Conservation (phyloP, 2,113 vertebrate genomes). For the Danionella cerebrum region DNA sequence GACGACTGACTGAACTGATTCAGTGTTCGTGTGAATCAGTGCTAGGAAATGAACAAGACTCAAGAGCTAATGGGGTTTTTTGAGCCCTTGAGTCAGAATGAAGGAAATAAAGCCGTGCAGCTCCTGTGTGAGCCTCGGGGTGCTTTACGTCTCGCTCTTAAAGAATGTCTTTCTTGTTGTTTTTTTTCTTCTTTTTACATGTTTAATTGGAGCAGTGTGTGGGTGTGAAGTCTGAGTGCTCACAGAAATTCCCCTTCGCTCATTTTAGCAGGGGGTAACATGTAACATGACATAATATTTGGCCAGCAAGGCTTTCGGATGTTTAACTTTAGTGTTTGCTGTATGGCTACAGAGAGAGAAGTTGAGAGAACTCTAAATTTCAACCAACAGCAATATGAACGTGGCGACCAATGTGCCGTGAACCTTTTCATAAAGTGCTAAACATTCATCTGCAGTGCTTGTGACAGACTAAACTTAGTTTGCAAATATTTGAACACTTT, state of each 20-base stretch:
- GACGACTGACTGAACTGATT: conserved; percentile 25
- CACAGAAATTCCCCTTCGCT: conserved; percentile 36
- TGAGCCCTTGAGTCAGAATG: background rate
- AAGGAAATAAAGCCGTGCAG: background rate
- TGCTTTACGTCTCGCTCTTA: conserved; percentile 8
- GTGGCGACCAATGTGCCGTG: too few relatives aligned
- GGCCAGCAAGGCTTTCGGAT: background rate
- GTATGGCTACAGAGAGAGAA: background rate
- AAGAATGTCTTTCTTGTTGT: conserved; percentile 10
- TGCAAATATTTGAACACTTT: too few relatives aligned
- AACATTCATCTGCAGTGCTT: too few relatives aligned
- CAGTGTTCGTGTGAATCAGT: conserved; percentile 28
- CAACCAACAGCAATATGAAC: too few relatives aligned
- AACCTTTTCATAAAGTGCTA: too few relatives aligned
- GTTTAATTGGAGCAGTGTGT: conserved; percentile 36
- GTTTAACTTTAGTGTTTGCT: background rate
- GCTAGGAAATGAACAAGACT: background rate
- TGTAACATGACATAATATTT: conserved; percentile 25
- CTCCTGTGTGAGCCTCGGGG: conserved; percentile 23
- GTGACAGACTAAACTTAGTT: too few relatives aligned
- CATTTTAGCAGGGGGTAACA: conserved; percentile 40
- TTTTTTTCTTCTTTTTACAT: background rate
- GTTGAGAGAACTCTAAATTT: too few relatives aligned
- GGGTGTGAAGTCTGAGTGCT: conserved; percentile 25
- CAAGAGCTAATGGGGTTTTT: background rate